Percentiles rank a stretch among this genome's conserved stretches.
These are phyloP conservation scores for Bombylius discolor DNA, from an alignment of 2,888 invertebrate genomes.

Conservation along the genomic window DNA sequence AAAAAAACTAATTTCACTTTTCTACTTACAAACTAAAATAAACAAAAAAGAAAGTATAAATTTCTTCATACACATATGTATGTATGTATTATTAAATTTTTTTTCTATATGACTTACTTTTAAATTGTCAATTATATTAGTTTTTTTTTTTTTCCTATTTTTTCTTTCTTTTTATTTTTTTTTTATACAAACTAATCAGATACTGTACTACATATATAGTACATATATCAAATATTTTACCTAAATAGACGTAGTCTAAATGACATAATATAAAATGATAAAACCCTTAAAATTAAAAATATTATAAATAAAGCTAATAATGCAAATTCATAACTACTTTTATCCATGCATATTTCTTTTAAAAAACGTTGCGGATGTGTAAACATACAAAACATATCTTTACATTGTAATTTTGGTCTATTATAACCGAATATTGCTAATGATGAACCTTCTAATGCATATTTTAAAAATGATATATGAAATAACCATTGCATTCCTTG, in stretches of 20 bases:
- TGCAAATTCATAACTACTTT: slow-evolving; percentile 52
- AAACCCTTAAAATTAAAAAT: slow-evolving; percentile 47
- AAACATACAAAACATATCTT: slow-evolving; percentile 63
- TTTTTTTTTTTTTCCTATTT: too few relatives aligned
- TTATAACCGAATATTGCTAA: slow-evolving; percentile 72
- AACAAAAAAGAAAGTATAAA: too few relatives aligned
- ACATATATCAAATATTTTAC: slow-evolving; percentile 15
- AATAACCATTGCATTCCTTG: slow-evolving; percentile 69
- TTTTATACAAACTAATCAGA: too few relatives aligned
- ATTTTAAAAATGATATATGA: slow-evolving; percentile 76
- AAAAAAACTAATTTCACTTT: too few relatives aligned
- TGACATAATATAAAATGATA: slow-evolving; percentile 55
- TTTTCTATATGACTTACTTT: too few relatives aligned
- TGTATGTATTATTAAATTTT: too few relatives aligned
- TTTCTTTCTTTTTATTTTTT: too few relatives aligned
- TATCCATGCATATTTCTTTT: slow-evolving; percentile 55
- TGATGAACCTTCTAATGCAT: slow-evolving; percentile 73
- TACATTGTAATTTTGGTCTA: slow-evolving; percentile 59
- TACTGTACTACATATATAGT: neutral
- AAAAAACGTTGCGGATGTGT: slow-evolving; percentile 57
- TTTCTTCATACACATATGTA: too few relatives aligned
- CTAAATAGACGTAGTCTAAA: slow-evolving; percentile 44
- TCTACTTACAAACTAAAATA: too few relatives aligned
- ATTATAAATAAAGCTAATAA: slow-evolving; percentile 51
- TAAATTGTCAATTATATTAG: too few relatives aligned